Percentiles rank a stretch among this genome's conserved stretches.
These are phyloP conservation scores for Sphaerophoria taeniata DNA, from an alignment of 2,888 invertebrate genomes.

Conservation along the genomic window DNA sequence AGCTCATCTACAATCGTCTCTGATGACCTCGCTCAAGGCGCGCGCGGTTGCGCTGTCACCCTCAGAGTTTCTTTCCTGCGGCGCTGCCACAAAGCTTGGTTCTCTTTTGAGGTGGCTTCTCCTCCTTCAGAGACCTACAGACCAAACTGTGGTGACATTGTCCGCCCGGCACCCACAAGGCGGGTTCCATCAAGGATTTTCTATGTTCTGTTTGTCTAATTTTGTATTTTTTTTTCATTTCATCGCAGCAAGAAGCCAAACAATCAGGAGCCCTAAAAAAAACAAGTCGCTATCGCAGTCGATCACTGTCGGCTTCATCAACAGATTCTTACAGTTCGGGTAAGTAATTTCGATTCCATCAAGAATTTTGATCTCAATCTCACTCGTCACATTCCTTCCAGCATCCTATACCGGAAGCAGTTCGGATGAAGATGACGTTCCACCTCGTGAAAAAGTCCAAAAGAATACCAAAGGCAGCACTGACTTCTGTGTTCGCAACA, in stretches of 20 bases:
- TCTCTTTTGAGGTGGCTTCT: no score
- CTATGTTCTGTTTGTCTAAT: no score
- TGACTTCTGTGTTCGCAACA: conserved; percentile 97
- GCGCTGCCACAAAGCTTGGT: no score
- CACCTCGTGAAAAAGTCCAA: conserved; percentile 96
- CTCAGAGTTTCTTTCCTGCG: no score
- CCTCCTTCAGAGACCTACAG: no score
- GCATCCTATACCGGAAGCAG: conserved; percentile 90
- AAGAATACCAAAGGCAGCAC: conserved; percentile 92
- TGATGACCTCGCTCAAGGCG: no score
- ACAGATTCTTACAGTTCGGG: conserved; percentile 97
- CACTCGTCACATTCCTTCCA: conserved; percentile 30
- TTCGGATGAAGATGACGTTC: conserved; percentile 96
- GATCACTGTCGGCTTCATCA: conserved; percentile 96
- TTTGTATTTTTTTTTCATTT: background rate
- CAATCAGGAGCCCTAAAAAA: conserved; percentile 92
- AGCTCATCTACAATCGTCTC: no score
- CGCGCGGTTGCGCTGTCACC: no score
- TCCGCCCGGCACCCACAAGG: no score
- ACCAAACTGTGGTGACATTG: no score
- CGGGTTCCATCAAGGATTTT: no score
- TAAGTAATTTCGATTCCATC: conserved; percentile 82
- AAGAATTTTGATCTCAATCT: background rate
- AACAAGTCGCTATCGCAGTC: conserved; percentile 93
- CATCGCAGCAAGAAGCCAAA: conserved; percentile 76